phyloP scores from a whole-genome alignment of 2,113 vertebrate genomes.

The Ictidomys tridecemlineatus region DNA sequence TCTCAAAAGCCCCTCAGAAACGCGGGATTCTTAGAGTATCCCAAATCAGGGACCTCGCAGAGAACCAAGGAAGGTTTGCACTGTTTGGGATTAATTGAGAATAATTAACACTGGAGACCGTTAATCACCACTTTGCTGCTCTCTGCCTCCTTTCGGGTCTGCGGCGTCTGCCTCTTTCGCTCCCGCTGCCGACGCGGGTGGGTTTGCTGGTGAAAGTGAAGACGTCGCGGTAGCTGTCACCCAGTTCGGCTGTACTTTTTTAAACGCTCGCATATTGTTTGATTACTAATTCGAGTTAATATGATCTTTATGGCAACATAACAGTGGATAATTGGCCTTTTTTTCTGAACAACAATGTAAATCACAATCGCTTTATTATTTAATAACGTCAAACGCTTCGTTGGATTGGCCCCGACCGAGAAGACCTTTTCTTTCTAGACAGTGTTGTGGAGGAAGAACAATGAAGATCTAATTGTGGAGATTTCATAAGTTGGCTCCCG shows the following conservation, averaged over 20 bases:
- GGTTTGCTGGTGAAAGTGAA: conserved; percentile 87
- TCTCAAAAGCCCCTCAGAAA: conserved; percentile 41
- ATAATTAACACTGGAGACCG: conserved; percentile 77
- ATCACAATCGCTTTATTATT: conserved; percentile 99
- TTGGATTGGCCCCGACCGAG: conserved; percentile 94
- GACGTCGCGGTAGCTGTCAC: conserved; percentile 85
- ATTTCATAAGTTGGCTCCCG: conserved; percentile 93
- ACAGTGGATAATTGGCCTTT: conserved; percentile 96
- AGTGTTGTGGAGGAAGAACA: conserved; percentile 92
- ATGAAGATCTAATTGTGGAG: conserved; percentile 93
- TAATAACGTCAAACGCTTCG: conserved; percentile 98
- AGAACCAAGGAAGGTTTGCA: conserved; percentile 67
- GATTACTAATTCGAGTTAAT: conserved; percentile 97
- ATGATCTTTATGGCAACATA: conserved; percentile 96
- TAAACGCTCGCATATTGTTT: conserved; percentile 92
- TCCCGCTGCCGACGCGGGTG: conserved; percentile 77
- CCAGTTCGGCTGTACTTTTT: conserved; percentile 87
- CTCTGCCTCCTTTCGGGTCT: conserved; percentile 61
- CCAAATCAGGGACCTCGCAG: conserved; percentile 59
- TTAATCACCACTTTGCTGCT: conserved; percentile 79
- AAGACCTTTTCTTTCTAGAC: conserved; percentile 91
- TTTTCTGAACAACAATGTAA: conserved; percentile 94
- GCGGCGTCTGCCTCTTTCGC: conserved; percentile 78
- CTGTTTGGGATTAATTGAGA: conserved; percentile 85
- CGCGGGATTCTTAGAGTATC: conserved; percentile 77